Evolutionary conservation across 2,888 invertebrate species (phyloP), one percentile per base, ranked within the genome.

Genomic region (Cryptus viduatorius): DNA sequence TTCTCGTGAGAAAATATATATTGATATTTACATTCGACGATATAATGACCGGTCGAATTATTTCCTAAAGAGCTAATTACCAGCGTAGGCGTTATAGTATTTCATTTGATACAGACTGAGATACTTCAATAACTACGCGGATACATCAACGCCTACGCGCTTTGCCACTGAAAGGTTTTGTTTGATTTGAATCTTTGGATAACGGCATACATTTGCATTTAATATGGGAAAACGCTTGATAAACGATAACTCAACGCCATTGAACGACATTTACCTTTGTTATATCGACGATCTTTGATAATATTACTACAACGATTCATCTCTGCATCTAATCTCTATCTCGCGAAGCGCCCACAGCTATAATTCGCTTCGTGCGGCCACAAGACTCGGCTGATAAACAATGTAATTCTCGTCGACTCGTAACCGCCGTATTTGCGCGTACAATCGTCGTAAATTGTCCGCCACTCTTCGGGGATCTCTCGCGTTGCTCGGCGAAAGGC

Each of bases 381-480:
- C 64, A n/a, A 72, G 44, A 10, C 71, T n/a, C 53, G 53, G 53
- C n/a, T 53, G 53, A 53, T 7, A 53, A 19, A 53, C 53, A 53
- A 53, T 53, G 53, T 53, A 53, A 59, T 16, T 61, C 37, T 61
- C 44, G 29, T 44, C 61, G 75, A 48, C 44, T n/a, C 16, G 59
- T 73, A 56, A 59, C 42, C 56, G 24, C 3, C 59, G 59, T 12
- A 14, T 19, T 61, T 44, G 14, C 12, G 75, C 46, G 61, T 61
- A 44, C 53, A 75, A 61, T 50, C 56, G 65, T 79, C 78, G 75
- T 84, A 82, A 84, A 82, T 82, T 75, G 50, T 44, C 37, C 44
- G 68, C 24, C 61, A 24, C 16, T 29, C 16, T 48, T 19, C 3
- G 42, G 42, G 0, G 8, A 14, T 56, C 24, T 24, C n/a, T 19